phyloP scores from a whole-genome alignment of 2,888 invertebrate genomes.

The Hypena proboscidalis region DNA sequence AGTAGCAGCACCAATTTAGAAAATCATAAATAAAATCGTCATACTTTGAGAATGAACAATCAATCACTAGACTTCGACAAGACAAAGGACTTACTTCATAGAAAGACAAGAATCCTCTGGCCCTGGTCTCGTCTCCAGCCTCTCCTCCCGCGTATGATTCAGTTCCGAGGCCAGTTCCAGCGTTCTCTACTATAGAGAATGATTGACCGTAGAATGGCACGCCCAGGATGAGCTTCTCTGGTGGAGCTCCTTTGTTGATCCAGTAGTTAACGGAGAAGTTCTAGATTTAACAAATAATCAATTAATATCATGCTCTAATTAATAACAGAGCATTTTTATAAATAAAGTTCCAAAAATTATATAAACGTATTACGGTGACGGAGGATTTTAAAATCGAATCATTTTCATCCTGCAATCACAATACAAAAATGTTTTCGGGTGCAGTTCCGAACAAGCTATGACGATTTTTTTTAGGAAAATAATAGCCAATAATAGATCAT shows the following conservation, averaged over 20 bases:
- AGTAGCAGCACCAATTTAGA: no score
- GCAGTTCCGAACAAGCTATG: no score
- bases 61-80: background rate
- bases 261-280: conserved; percentile 96
- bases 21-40: background rate
- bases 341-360: no score
- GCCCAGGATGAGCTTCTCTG: conserved; percentile 92
- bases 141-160: conserved; percentile 94
- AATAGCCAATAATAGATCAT: no score
- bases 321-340: no score
- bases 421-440: no score
- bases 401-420: no score
- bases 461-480: no score
- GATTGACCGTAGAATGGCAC: conserved; percentile 96
- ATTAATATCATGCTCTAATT: background rate
- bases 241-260: conserved; percentile 92
- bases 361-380: no score
- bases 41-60: background rate
- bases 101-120: conserved; percentile 94
- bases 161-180: conserved; percentile 88
- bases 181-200: conserved; percentile 90
- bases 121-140: conserved; percentile 94
- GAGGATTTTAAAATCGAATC: no score
- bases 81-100: conserved; percentile 88
- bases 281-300: conserved; percentile 63